Conservation (phyloP, 2,113 vertebrate genomes). For the Oryzias woworae region DNA sequence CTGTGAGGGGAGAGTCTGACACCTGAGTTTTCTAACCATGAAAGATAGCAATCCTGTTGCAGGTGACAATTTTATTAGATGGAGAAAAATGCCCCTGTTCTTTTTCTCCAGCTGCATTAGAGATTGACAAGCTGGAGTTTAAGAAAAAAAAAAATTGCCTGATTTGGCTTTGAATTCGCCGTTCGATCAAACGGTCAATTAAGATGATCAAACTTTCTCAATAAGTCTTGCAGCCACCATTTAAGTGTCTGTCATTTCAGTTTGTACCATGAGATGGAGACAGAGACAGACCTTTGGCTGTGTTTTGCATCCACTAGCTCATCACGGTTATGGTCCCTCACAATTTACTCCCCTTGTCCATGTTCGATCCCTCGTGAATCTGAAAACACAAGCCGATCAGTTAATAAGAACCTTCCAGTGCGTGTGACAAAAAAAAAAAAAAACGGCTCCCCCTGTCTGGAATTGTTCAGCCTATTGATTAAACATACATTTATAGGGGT, state of each 20-base stretch:
- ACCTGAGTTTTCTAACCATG: conserved; percentile 76
- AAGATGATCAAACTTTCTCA: conserved; percentile 2
- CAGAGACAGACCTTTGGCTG: conserved; percentile 68
- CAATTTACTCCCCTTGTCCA: conserved; percentile 37
- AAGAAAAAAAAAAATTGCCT: conserved; percentile 10
- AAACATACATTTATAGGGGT: conserved; percentile 64
- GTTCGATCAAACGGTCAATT: conserved; percentile 2
- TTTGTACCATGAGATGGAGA: conserved; percentile 73
- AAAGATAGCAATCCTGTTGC: conserved; percentile 67
- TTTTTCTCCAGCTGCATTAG: conserved; percentile 7
- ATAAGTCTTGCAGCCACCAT: not conserved
- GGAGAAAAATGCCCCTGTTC: conserved; percentile 52
- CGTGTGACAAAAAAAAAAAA: conserved; percentile 37
- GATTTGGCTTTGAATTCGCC: not conserved
- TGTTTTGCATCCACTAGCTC: conserved; percentile 26
- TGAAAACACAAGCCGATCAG: conserved; percentile 64
- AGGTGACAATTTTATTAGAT: conserved; percentile 60
- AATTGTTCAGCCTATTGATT: conserved; percentile 63
- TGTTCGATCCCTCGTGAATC: conserved; percentile 59
- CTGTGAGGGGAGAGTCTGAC: conserved; percentile 59
- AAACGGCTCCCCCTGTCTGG: conserved; percentile 35
- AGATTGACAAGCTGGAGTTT: conserved; percentile 2
- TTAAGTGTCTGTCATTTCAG: conserved; percentile 31
- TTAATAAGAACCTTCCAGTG: conserved; percentile 58
- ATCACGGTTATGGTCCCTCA: conserved; percentile 47